Base-by-base conservation (phyloP, 2,888 invertebrate genomes). In the Drosophila austrosaltans region DNA sequence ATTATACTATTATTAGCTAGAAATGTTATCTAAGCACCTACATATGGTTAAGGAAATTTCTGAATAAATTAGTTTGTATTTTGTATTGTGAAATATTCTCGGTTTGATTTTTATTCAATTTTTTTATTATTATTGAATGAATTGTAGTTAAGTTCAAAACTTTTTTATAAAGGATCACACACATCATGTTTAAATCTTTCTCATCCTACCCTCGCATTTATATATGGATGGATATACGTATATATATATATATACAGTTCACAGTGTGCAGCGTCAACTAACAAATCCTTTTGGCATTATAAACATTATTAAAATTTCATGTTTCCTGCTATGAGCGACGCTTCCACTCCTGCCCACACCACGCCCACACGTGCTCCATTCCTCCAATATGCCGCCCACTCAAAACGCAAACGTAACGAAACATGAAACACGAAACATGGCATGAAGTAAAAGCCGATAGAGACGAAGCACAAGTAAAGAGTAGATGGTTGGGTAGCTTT, bases 241-340 rank as follows among this genome's bases (percentile, higher is more conserved):
- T 75, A 75, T 69, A 80, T 36, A 10, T 25, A 22, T 48, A 22
- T 48, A 48, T 48, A 22, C 36, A 20, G 76, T 69, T 72, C 73
- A 72, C 81, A 48, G 48, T 85, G 81, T 81, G 79, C 72, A 79
- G 72, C 76, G 81, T 81, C 81, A 79, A 76, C 82, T 87, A 86
- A 86, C 82, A 89, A 87, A 89, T 87, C 89, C 85, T 89, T 87
- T 85, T 87, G 87, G 89, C 89, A 89, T 87, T 89, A 89, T 87
- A 89, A 87, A 87, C 89, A 87, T 87, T 87, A 87, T 87, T 87
- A 87, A 87, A 87, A 89, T 87, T 87, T 87, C 85, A 87, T 87
- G 85, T 87, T 87, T 81, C 80, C 83, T 81, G 79, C 82, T 77
- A 77, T 78, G 74, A 77, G 78, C 82, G 71, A 61, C 76, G 65